These are phyloP conservation scores for Sebastes variabilis DNA, from an alignment of 2,797 vertebrate genomes.

Conservation along the genomic window DNA sequence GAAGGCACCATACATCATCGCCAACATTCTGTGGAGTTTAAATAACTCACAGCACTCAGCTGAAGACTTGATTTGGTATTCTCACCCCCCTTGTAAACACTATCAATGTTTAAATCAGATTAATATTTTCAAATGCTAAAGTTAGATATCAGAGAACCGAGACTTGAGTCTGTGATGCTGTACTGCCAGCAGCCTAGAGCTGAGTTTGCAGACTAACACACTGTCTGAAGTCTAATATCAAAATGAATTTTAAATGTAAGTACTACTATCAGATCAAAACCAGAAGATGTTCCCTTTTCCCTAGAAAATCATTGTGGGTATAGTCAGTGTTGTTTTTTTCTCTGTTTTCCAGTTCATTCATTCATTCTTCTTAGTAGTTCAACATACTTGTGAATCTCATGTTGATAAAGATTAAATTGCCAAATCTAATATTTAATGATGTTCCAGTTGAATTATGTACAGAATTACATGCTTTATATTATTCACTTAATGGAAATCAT, in stretches of 20 bases:
- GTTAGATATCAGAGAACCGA: not conserved
- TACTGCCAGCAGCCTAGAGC: conserved; percentile 17
- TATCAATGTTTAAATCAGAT: conserved; percentile 28
- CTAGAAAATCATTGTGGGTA: conserved; percentile 6
- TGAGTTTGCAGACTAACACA: conserved; percentile 12
- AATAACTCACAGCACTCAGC: not conserved
- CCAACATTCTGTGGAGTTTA: not conserved
- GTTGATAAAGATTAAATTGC: not conserved
- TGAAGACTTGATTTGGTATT: not conserved
- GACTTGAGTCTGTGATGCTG: conserved; percentile 16
- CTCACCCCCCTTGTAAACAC: not conserved
- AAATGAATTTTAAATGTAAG: conserved; percentile 54
- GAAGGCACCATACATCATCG: no score
- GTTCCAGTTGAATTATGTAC: not conserved
- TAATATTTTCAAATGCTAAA: conserved; percentile 15
- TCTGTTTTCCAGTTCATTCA: not conserved
- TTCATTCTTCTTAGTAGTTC: not conserved
- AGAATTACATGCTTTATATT: not conserved
- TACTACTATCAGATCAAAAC: conserved; percentile 40
- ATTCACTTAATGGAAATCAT: not conserved
- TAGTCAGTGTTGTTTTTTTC: not conserved
- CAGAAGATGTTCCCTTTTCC: conserved; percentile 5
- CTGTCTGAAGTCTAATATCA: conserved; percentile 51
- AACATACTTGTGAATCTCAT: not conserved
- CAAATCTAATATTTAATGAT: not conserved